These are phyloP conservation scores for Amphiura filiformis DNA, from an alignment of 35 echinoderm and acorn worm genomes.

Conservation along the genomic window DNA sequence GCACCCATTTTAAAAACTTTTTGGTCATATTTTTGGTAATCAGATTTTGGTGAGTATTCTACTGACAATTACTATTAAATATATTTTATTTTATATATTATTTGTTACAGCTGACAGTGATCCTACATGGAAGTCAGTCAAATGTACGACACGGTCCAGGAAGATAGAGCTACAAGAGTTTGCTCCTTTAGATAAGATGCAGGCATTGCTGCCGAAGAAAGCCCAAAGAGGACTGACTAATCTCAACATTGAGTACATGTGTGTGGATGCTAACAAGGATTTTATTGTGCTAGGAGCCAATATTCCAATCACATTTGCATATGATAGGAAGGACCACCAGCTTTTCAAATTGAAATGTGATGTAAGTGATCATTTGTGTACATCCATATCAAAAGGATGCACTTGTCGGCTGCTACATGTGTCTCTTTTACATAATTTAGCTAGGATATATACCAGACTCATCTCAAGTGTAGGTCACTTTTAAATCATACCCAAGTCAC, in stretches of 20 bases:
- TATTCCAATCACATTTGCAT: conserved; percentile 79
- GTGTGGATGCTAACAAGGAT: conserved; percentile 81
- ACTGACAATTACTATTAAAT: too few species aligned
- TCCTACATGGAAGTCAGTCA: background rate
- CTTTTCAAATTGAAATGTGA: conserved; percentile 77
- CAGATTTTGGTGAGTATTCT: too few species aligned
- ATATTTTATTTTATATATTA: background rate
- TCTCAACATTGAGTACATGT: conserved; percentile 64
- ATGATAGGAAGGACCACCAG: conserved; percentile 65
- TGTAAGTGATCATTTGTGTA: conserved; percentile 30
- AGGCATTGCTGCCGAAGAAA: conserved; percentile 66
- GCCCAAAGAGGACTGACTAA: conserved; percentile 67
- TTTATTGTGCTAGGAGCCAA: conserved; percentile 90
- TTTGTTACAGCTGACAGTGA: background rate
- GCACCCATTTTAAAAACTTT: too few species aligned
- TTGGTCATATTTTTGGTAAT: too few species aligned
- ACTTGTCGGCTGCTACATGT: too few species aligned
- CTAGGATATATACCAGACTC: background rate
- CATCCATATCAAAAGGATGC: background rate
- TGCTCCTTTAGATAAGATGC: conserved; percentile 66
- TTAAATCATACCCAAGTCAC: background rate
- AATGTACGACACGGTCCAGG: background rate
- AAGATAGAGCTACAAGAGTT: conserved; percentile 67
- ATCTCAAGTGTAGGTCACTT: background rate
- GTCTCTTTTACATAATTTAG: too few species aligned